A percentile compares a stretch with the other conserved stretches of the same genome.
Conservation (phyloP, 64 coral and sea anemone species). For the Actinia equina region DNA sequence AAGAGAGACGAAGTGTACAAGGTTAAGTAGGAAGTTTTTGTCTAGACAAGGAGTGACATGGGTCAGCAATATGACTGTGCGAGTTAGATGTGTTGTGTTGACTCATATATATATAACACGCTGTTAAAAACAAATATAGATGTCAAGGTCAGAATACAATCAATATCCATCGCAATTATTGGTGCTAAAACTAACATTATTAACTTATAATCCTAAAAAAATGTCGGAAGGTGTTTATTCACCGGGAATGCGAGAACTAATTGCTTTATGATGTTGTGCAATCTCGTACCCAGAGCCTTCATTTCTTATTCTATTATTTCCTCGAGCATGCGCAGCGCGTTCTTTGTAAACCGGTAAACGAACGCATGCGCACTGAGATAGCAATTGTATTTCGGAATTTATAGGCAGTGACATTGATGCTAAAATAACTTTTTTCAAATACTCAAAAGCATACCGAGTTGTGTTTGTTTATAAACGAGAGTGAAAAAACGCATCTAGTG, state of each 20-base stretch:
- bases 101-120: not conserved
- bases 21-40: constrained; percentile 16
- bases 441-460: not conserved
- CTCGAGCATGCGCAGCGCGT: no score
- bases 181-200: not conserved
- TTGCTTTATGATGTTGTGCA: no score
- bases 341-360: not conserved
- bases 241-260: not conserved
- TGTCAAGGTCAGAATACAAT: not conserved
- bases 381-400: not conserved
- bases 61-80: constrained; percentile 4
- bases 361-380: not conserved
- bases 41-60: constrained; percentile 4
- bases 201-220: not conserved
- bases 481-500: not conserved
- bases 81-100: not conserved
- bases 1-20: not conserved
- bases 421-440: no score
- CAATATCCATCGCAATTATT: not conserved
- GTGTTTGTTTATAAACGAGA: not conserved
- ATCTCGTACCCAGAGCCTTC: no score
- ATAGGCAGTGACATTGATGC: not conserved
- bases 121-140: not conserved
- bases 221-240: not conserved
- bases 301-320: no score